Conservation (phyloP, 2,113 vertebrate species). For the Mormoops blainvillei region DNA sequence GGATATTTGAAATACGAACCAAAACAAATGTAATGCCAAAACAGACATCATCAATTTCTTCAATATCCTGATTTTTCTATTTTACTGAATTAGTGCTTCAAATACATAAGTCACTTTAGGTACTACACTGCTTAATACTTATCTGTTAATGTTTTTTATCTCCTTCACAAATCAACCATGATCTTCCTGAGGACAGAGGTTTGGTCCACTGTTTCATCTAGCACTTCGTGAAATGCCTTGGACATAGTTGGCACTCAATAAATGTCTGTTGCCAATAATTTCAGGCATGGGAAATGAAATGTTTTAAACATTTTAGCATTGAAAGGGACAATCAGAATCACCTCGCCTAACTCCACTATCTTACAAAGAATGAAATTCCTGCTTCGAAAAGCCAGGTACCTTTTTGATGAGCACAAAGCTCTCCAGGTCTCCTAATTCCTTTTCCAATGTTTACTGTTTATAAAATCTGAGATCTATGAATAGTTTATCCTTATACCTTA, state of each 20-base stretch:
- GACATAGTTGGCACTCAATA: not conserved
- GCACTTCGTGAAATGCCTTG: not conserved
- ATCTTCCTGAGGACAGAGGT: not conserved
- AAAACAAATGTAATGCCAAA: not conserved
- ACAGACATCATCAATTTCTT: not conserved
- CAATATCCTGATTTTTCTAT: not conserved
- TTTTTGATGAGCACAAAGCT: not conserved
- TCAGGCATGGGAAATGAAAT: not conserved
- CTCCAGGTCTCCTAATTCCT: not conserved
- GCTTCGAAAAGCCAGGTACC: not conserved
- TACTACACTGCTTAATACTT: not conserved
- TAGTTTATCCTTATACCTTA: not conserved
- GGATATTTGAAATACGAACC: not conserved
- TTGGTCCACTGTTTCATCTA: not conserved
- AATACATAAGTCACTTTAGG: not conserved
- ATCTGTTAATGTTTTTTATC: not conserved
- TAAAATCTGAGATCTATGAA: not conserved
- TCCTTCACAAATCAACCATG: not conserved
- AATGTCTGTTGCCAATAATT: slow-evolving; percentile 3
- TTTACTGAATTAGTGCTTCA: not conserved
- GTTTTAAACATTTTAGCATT: not conserved
- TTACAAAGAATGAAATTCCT: not conserved
- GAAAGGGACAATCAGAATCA: not conserved
- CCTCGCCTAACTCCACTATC: not conserved
- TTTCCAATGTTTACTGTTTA: not conserved